These are phyloP conservation scores for Conomelus anceps DNA, from an alignment of 2,888 invertebrate species.

Conservation along the genomic window DNA sequence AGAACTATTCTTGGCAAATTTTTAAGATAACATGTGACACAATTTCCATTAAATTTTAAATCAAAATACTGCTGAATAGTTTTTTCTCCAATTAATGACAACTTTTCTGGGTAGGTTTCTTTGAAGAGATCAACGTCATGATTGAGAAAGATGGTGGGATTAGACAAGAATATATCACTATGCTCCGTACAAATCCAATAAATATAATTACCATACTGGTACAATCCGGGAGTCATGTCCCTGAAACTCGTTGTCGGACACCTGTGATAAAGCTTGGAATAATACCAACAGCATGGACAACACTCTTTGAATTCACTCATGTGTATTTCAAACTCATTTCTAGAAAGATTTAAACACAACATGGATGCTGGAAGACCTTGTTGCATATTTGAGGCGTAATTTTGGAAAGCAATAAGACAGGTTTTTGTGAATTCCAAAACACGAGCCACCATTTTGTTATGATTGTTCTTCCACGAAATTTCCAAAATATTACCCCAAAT, in stretches of 20 bases:
- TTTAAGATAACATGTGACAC: background rate
- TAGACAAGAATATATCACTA: background rate
- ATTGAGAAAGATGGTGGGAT: background rate
- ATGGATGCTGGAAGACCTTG: background rate
- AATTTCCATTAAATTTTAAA: background rate
- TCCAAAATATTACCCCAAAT: background rate
- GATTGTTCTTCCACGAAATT: background rate
- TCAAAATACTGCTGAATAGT: background rate
- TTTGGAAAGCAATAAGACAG: background rate
- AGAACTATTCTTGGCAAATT: background rate
- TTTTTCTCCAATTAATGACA: background rate
- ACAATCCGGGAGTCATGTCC: background rate
- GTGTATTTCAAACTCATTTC: background rate
- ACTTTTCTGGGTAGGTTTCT: background rate
- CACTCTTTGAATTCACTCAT: background rate
- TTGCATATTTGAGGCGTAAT: background rate
- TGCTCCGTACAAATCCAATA: background rate
- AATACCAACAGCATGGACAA: background rate
- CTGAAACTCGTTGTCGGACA: background rate
- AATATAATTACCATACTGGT: background rate
- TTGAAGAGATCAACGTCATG: background rate
- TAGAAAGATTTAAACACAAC: background rate
- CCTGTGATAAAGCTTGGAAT: background rate
- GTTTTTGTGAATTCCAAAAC: background rate
- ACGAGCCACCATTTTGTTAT: background rate